Evolutionary conservation across 2,113 vertebrate species (phyloP).

Genomic region (Stigmatopora nigra): DNA sequence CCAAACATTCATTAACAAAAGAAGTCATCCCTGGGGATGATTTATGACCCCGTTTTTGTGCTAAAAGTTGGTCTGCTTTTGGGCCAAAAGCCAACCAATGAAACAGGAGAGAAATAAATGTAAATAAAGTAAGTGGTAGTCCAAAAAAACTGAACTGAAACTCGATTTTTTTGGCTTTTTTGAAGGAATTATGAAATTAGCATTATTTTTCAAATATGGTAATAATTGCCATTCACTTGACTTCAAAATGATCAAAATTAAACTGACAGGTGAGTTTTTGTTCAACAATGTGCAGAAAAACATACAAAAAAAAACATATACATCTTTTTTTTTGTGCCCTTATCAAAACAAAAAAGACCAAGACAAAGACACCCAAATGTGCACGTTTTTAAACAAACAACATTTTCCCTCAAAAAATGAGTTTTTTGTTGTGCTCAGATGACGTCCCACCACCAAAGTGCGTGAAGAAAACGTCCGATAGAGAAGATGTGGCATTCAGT

Average conservation of each 20-base stretch:
- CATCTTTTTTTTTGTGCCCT: background rate
- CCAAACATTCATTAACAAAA: background rate
- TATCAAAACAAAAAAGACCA: constrained; percentile 13
- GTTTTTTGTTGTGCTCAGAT: background rate
- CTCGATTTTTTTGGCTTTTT: too few species aligned
- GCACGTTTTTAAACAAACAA: constrained; percentile 48
- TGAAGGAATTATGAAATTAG: background rate
- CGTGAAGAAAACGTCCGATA: background rate
- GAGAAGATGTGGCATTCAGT: background rate
- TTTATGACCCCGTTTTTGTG: background rate
- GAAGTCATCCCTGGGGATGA: background rate
- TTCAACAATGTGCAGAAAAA: constrained; percentile 1
- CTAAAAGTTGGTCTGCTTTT: background rate
- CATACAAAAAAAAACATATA: background rate
- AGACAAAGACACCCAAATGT: constrained; percentile 17
- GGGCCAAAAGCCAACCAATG: background rate
- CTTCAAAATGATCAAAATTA: background rate
- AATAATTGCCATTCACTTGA: background rate
- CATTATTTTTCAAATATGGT: background rate
- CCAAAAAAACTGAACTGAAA: background rate
- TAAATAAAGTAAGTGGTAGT: background rate
- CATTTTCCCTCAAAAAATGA: constrained; percentile 32
- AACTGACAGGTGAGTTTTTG: background rate
- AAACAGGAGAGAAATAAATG: background rate
- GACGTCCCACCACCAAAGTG: background rate